phyloP scores from a whole-genome alignment of 2,888 invertebrate species.

The Mythimna lalbum region DNA sequence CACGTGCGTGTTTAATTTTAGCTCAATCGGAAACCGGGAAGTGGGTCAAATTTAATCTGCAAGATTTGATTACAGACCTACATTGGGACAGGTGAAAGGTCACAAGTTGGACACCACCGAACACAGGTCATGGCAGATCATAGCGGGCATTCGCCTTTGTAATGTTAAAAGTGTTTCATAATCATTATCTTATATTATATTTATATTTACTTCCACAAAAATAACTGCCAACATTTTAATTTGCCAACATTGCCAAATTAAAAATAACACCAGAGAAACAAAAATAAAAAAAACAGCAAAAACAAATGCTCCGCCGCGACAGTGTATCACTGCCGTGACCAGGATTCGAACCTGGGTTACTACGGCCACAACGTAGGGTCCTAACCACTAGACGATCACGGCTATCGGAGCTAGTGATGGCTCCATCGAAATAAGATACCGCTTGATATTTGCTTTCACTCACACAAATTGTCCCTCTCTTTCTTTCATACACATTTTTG shows the following conservation, averaged over 20 bases:
- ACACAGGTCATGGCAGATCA: too few relatives aligned
- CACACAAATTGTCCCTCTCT: conserved; percentile 8
- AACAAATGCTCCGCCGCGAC: conserved; percentile 53
- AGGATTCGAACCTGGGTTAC: conserved; percentile 94
- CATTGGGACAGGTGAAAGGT: too few relatives aligned
- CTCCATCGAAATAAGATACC: neutral
- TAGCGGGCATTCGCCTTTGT: too few relatives aligned
- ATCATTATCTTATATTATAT: too few relatives aligned
- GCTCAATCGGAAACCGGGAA: too few relatives aligned
- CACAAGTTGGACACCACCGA: too few relatives aligned
- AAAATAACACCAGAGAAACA: neutral
- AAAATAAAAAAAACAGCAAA: conserved; percentile 14
- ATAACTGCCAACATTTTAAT: neutral
- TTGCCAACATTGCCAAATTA: neutral
- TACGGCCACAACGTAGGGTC: conserved; percentile 94
- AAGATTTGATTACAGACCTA: too few relatives aligned
- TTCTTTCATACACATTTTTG: conserved; percentile 26
- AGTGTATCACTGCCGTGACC: conserved; percentile 80
- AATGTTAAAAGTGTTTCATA: too few relatives aligned
- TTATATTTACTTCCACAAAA: neutral
- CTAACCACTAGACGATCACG: conserved; percentile 94
- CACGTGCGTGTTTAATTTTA: too few relatives aligned
- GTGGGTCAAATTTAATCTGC: too few relatives aligned
- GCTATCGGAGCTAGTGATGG: conserved; percentile 82
- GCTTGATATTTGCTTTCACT: conserved; percentile 20